Conservation (phyloP, 2,888 invertebrate genomes). For the Callosobruchus maculatus region DNA sequence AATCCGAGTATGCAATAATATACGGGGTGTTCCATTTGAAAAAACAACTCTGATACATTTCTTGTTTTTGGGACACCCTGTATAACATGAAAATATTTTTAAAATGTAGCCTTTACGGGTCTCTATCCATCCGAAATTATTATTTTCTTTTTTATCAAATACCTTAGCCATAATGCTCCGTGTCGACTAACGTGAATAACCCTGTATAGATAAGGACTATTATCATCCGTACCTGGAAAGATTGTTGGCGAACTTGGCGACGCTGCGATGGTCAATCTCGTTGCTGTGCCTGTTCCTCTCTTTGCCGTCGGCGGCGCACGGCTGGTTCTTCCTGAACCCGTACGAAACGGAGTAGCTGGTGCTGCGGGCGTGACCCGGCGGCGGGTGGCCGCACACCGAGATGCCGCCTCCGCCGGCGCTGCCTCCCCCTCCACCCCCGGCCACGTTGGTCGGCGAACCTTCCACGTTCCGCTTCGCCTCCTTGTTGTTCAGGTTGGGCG, state of each 20-base stretch:
- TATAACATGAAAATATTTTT: too few species aligned
- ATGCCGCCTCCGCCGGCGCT: slow-evolving; percentile 21
- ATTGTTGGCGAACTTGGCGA: slow-evolving; percentile 57
- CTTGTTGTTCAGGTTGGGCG: slow-evolving; percentile 90
- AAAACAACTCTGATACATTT: too few species aligned
- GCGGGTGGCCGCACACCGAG: slow-evolving; percentile 46
- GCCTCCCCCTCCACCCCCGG: slow-evolving; percentile 18
- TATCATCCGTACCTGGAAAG: slow-evolving; percentile 58
- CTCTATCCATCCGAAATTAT: too few species aligned
- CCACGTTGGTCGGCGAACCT: slow-evolving; percentile 23
- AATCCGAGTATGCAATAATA: too few species aligned
- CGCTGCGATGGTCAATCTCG: slow-evolving; percentile 42
- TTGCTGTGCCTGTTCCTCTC: slow-evolving; percentile 52
- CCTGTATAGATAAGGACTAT: too few species aligned
- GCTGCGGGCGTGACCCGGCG: slow-evolving; percentile 76
- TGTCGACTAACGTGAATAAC: too few species aligned
- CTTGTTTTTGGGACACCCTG: too few species aligned
- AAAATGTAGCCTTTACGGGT: too few species aligned
- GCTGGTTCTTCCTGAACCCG: slow-evolving; percentile 70
- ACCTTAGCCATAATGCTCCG: too few species aligned
- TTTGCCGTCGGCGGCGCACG: slow-evolving; percentile 54
- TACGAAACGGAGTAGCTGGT: slow-evolving; percentile 91
- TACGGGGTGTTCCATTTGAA: too few species aligned
- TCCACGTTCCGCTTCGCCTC: slow-evolving; percentile 64
- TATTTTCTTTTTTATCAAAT: too few species aligned